Base-by-base conservation (phyloP, 1,140 invertebrate species). In the Octopus sinensis region DNA sequence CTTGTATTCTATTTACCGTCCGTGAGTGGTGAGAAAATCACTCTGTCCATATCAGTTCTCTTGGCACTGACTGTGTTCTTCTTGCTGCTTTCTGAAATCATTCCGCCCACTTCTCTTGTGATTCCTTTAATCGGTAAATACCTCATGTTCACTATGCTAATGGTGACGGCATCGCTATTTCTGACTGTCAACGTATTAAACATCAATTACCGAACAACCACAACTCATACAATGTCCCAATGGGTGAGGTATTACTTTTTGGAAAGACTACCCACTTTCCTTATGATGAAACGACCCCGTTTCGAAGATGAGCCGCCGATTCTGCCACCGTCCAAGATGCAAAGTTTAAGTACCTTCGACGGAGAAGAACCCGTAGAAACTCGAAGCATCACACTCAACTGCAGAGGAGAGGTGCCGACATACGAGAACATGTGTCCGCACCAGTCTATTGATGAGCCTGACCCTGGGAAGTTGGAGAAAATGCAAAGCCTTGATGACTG, bases 41-140 rank as follows among this genome's bases (percentile, higher is more conserved):
- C 88, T 1, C 82, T 88, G 53, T 85, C 85, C 73, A 86, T 88
- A 43, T 87, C 86, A 23, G 89, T 88, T 30, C 79, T 88, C 4
- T 83, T 89, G 17, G 83, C 88, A 10, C 81, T 88, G 52, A 88
- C 87, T 52, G 87, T 89, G 23, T 88, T 88, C 80, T 85, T 88
- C 54, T 82, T 88, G n/a, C 85, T 88, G 54, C 79, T 88, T 6
- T 82, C 85, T 52, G 88, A 88, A 51, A 82, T 88, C 53, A 87
- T 88, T 75, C 88, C 88, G 10, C 86, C 86, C 4, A 88, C 88
- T 52, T 87, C 85, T 10, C 76, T 88, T 10, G 88, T 88, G 30
- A 84, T 86, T 56, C 88, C 88, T 62, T 83, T 89, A 6, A 88
- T 89, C 79, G 87, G 88, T 3, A 90, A 89, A 81, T 90, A 89